phyloP scores from a whole-genome alignment of 2,888 invertebrate genomes.

The Bombyx huttoni region DNA sequence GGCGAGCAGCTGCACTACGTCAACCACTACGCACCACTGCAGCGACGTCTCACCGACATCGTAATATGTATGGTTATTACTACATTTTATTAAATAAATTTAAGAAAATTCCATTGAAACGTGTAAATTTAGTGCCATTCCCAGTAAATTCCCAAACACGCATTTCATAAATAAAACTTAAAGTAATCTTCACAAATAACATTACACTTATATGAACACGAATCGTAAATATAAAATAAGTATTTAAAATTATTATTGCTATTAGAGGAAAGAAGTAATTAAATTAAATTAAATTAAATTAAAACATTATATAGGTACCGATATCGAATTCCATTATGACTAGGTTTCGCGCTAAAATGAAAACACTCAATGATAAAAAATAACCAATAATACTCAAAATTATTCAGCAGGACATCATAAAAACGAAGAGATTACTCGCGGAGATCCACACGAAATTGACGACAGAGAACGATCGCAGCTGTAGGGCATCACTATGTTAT shows the following conservation, averaged over 20 bases:
- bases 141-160: slow-evolving; percentile 1
- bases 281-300: slow-evolving; percentile 10
- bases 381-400: slow-evolving; percentile 20
- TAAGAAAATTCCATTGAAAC: not conserved
- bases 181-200: slow-evolving; percentile 12
- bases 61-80: not conserved
- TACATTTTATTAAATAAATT: not conserved
- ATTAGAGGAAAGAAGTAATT: slow-evolving; percentile 14
- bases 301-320: slow-evolving; percentile 6
- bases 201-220: slow-evolving; percentile 14
- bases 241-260: slow-evolving; percentile 12
- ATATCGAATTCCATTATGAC: slow-evolving; percentile 30
- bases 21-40: too few species aligned
- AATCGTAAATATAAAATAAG: slow-evolving; percentile 15
- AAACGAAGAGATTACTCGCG: slow-evolving; percentile 41
- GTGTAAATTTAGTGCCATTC: slow-evolving; percentile 2
- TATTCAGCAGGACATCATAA: slow-evolving; percentile 23
- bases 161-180: not conserved
- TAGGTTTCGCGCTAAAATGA: slow-evolving; percentile 40
- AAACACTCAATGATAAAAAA: slow-evolving; percentile 27
- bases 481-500: slow-evolving; percentile 5
- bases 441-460: slow-evolving; percentile 50
- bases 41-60: too few species aligned
- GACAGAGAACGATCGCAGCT: slow-evolving; percentile 14
- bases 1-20: too few species aligned